Base-by-base conservation (phyloP, 1,140 invertebrate genomes). In the Heliothis virescens region DNA sequence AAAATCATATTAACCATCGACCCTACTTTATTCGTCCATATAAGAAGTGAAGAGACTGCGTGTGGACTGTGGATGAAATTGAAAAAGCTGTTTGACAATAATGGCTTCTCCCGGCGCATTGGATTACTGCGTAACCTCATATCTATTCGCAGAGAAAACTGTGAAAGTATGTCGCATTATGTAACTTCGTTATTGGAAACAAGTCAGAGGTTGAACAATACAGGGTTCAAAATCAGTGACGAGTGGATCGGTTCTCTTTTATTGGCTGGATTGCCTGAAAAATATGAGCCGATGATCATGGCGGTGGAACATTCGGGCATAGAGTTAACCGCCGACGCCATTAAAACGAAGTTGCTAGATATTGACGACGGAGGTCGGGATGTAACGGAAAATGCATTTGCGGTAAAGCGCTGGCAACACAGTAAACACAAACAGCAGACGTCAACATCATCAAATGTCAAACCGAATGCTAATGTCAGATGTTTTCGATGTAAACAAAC, bases 211-310 rank as follows among this genome's bases (percentile, higher is more conserved):
- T 83, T 89, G 59, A 82, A 59, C 57, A 83, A 82, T 1, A 83
- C 57, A 10, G 57, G 57, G 21, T 60, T 60, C 12, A 60, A 60
- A 4, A 60, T 60, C 16, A 60, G 26, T 29, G 57, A 60, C 11
- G 57, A 60, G 57, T 60, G 57, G 57, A 11, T 60, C 12, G 57
- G 81, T n/a, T 84, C 80, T 47, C 69, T 91, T 57, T 80, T 92
- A 26, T 29, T 60, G 26, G 89, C 91, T 1, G 90, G 91, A 62
- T 84, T 93, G 79, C 86, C 89, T 13, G 89, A 90, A 47, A 50
- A 86, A 59, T 94, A 87, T 79, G 79, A 81, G 79, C 89, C 93
- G 0, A 93, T 93, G 91, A 92, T 93, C 15, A 91, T 92, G 84
- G 88, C 84, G 11, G 82, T 91, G 2, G 89, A 91, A 67, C 82